These are phyloP conservation scores for Cotesia chilonis DNA, from an alignment of 1,140 invertebrate species.

Conservation along the genomic window DNA sequence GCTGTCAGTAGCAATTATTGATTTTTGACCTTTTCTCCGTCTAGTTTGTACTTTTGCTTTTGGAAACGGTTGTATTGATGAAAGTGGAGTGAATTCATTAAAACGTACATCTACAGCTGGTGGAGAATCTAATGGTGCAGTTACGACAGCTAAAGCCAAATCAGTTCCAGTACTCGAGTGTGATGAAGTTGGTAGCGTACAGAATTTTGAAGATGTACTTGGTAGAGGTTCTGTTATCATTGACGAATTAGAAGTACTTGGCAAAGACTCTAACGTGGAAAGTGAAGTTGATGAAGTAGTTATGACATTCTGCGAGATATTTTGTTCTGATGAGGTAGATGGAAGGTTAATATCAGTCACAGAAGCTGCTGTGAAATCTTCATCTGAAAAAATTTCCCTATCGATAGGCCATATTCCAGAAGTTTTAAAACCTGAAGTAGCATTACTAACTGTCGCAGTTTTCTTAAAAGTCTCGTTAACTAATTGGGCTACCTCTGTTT, in stretches of 20 bases:
- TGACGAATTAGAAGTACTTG: conserved; percentile 7
- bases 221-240: conserved; percentile 17
- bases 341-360: conserved; percentile 28
- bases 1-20: conserved; percentile 23
- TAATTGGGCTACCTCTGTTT: conserved; percentile 49
- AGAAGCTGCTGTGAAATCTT: conserved; percentile 29
- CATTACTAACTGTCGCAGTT: conserved; percentile 48
- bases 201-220: conserved; percentile 1
- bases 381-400: conserved; percentile 43
- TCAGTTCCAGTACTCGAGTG: conserved; percentile 6
- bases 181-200: conserved; percentile 3
- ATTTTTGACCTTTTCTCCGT: conserved; percentile 23
- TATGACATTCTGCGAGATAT: conserved; percentile 3
- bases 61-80: conserved; percentile 28
- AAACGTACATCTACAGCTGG: conserved; percentile 25
- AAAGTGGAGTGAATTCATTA: conserved; percentile 26
- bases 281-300: background rate
- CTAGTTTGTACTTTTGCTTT: conserved; percentile 28
- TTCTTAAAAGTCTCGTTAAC: conserved; percentile 52
- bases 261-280: conserved; percentile 21
- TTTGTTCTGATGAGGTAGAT: conserved; percentile 20
- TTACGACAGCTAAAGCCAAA: background rate
- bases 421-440: conserved; percentile 44
- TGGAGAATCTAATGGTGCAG: conserved; percentile 7
- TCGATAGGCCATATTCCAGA: conserved; percentile 49